Base-by-base conservation (phyloP, 1,140 invertebrate species). In the Cydia strobilella region DNA sequence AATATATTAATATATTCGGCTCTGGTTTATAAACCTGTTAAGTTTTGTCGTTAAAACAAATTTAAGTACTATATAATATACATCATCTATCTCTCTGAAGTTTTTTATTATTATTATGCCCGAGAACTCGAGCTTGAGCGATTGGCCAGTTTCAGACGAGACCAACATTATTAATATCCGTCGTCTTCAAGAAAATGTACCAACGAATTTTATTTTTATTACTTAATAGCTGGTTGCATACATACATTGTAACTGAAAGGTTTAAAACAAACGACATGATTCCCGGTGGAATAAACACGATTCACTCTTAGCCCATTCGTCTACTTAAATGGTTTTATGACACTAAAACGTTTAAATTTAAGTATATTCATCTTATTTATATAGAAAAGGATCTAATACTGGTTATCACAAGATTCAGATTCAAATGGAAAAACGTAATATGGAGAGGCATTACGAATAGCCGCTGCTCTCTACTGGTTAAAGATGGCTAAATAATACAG, bases 211-310 rank as follows among this genome's bases (percentile, higher is more conserved):
- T 39, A 9, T 39, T 39, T 10, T 39, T 35, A 35, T 35, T 35
- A 35, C 31, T 35, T 39, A 10, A 39, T 39, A 39, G 35, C 35
- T 39, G 0, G 35, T 39, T 9, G 10, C 35, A 10, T 39, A 39
- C 35, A 10, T 39, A 39, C 35, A 39, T 39, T 39, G 9, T 54
- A 18, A 20, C n/a, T 20, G 15, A n/a, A 54, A 54, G n/a, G 15
- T 18, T 54, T 54, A 54, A 54, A 54, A 18, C 15, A 18, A 54
- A 54, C n/a, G 51, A 7, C n/a, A 15, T 20, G 2, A 54, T 54
- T 54, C 15, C n/a, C 51, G 51, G 51, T 54, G n/a, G 51, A 54
- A 54, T 23, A 59, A 59, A 59, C 54, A n/a, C 31, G 65, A 15
- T 35, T 35, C 65, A n/a, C 27, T 35, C 35, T 39, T 39, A 10